Conservation (phyloP, 1,140 invertebrate species). For the Drosophila pachea region DNA sequence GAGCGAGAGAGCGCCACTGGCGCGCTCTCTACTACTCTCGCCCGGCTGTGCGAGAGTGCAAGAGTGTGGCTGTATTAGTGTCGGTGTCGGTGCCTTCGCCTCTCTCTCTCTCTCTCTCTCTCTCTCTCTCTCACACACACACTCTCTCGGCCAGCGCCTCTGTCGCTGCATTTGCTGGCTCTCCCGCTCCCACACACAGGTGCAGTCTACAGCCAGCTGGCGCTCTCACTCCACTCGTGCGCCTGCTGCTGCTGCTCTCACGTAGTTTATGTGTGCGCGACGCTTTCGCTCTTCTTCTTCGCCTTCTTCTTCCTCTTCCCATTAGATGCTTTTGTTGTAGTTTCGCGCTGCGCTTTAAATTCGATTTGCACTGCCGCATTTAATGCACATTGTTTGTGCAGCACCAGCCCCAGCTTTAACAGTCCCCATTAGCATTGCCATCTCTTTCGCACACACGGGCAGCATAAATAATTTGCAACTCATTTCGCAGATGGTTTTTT, state of each 20-base stretch:
- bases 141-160: background rate
- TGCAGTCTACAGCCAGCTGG: conserved; percentile 8
- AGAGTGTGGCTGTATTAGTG: background rate
- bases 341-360: conserved; percentile 59
- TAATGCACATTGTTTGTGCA: conserved; percentile 34
- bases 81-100: background rate
- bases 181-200: conserved; percentile 1
- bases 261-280: conserved; percentile 32
- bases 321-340: conserved; percentile 37
- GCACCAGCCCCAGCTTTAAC: conserved; percentile 11
- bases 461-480: conserved; percentile 75
- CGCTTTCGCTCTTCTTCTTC: conserved; percentile 4
- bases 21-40: conserved; percentile 7
- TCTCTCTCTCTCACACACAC: conserved; percentile 6
- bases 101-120: conserved; percentile 9
- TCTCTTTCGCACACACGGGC: background rate
- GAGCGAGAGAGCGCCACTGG: conserved; percentile 29
- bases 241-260: conserved; percentile 5
- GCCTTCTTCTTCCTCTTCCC: background rate
- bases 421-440: background rate
- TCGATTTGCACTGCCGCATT: conserved; percentile 65
- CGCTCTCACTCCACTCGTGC: conserved; percentile 4
- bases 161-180: background rate
- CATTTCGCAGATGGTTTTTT: conserved; percentile 76
- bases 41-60: background rate